phyloP scores from a whole-genome alignment of 2,888 invertebrate species.

The Biston stratarius region DNA sequence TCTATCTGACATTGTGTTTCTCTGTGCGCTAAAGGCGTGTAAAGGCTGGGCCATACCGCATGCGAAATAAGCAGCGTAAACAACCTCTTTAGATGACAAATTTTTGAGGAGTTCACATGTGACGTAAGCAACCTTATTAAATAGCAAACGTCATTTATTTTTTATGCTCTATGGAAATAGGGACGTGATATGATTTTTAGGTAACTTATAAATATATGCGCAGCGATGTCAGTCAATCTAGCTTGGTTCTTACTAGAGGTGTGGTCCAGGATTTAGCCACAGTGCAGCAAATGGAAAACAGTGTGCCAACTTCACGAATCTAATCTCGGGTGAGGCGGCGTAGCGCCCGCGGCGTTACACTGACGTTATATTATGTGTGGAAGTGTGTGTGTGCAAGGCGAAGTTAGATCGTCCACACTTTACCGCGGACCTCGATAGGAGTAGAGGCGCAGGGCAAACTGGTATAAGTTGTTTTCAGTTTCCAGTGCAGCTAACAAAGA shows the following conservation, averaged over 20 bases:
- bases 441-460: slow-evolving; percentile 60
- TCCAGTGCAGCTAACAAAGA: background rate
- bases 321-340: slow-evolving; percentile 71
- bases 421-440: slow-evolving; percentile 84
- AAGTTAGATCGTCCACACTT: slow-evolving; percentile 87
- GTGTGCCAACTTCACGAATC: slow-evolving; percentile 65
- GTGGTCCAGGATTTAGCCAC: slow-evolving; percentile 30
- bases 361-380: slow-evolving; percentile 51
- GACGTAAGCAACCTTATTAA: too few species aligned
- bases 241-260: background rate
- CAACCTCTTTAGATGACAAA: too few species aligned
- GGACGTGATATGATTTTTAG: too few species aligned
- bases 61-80: background rate
- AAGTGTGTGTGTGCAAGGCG: slow-evolving; percentile 73
- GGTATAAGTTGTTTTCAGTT: slow-evolving; percentile 3
- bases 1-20: slow-evolving; percentile 35
- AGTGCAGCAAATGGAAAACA: slow-evolving; percentile 54
- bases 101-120: too few species aligned
- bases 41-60: background rate
- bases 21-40: slow-evolving; percentile 42
- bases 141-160: too few species aligned
- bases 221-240: too few species aligned
- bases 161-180: too few species aligned
- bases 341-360: slow-evolving; percentile 70
- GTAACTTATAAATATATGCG: too few species aligned